Conservation (phyloP, 2,888 invertebrate species). For the Galerucella pusilla region DNA sequence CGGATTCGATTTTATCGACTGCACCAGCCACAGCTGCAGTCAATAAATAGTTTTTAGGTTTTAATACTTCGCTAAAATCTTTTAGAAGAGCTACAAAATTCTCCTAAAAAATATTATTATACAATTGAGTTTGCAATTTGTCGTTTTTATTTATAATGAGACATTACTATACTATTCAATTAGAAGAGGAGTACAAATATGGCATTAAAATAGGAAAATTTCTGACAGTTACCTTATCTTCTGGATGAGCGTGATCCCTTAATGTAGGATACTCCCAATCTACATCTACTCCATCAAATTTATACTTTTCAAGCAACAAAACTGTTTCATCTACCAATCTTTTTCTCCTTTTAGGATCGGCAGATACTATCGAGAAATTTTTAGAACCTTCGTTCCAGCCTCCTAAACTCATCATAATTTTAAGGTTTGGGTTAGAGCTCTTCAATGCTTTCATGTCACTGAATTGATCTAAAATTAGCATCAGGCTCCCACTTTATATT, state of each 20-base stretch:
- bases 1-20: constrained; percentile 50
- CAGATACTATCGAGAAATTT: constrained; percentile 64
- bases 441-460: constrained; percentile 60
- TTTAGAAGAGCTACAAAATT: constrained; percentile 51
- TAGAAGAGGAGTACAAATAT: no score
- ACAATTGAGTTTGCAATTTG: background rate
- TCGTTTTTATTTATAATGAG: no score
- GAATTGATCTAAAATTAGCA: constrained; percentile 3
- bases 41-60: constrained; percentile 50
- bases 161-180: no score
- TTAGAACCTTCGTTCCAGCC: constrained; percentile 73
- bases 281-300: constrained; percentile 84
- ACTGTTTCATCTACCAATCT: constrained; percentile 35
- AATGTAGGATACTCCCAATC: constrained; percentile 87
- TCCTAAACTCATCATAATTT: constrained; percentile 73
- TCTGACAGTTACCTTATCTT: constrained; percentile 39
- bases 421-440: constrained; percentile 66
- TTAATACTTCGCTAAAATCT: constrained; percentile 50
- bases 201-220: no score
- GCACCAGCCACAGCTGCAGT: constrained; percentile 56
- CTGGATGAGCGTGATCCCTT: constrained; percentile 41
- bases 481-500: background rate
- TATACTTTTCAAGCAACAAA: constrained; percentile 63
- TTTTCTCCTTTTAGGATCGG: constrained; percentile 54
- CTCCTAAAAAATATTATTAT: constrained; percentile 47